Evolutionary conservation across 2,888 invertebrate genomes (phyloP), one percentile per base, ranked within the genome.

Genomic region (Drosophila paramelanica): DNA sequence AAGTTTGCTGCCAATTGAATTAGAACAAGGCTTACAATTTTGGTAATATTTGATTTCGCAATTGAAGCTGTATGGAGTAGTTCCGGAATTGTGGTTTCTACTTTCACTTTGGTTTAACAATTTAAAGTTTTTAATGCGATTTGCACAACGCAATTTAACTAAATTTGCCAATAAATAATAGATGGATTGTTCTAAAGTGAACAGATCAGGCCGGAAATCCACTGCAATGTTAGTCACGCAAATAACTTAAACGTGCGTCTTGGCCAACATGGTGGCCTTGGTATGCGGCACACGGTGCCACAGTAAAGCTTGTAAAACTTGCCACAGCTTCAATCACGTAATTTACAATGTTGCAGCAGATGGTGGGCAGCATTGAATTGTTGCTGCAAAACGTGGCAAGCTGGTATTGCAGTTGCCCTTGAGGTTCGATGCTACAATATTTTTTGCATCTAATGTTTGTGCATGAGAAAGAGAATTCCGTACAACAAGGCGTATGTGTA

Each of bases 261-360:
- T 46, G 25, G 33, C 38, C 45, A 27, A 42, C 45, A 36, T 55
- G 74, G 56, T 69, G 58, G 41, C 53, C 55, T 85, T 88, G 65
- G 53, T 62, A 88, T 58, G 73, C 61, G 38, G 68, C 42, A 53
- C 73, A 79, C 73, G 67, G 68, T 65, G 71, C 66, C 66, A 61
- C 0, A 55, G 73, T 62, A 62, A 52, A 61, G 77, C 81, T 67
- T 67, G 77, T 80, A 77, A 67, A 69, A 67, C 71, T 71, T 77
- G 65, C 59, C 64, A 61, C 56, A 52, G 41, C 64, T 60, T 50
- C 45, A 50, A 50, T 60, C 66, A 73, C 68, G 84, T 62, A 81
- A 86, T 75, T 81, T 87, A 86, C 84, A 88, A 88, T 81, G 78
- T 84, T 83, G 87, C 81, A 83, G 75, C 84, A 88, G 75, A 67